Evolutionary conservation across 2,888 invertebrate genomes (phyloP), one percentile per base, ranked within the genome.

Genomic region (Colostygia pectinataria): DNA sequence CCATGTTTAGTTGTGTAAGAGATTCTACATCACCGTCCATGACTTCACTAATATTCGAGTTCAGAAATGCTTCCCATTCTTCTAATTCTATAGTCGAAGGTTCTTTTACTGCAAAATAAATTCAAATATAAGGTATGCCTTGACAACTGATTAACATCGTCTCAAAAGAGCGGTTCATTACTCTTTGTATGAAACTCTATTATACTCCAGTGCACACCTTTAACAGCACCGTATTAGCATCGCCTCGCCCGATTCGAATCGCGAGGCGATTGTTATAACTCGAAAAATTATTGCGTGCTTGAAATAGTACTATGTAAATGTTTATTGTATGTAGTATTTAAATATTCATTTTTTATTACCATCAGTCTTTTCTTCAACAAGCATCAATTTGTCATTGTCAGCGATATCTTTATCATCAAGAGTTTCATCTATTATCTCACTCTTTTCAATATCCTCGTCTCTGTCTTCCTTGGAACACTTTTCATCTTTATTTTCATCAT

Each of bases 11-110:
- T 71, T 96, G 95, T 12, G 93, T 92, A 2, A 96, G 82, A 1
- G 95, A 95, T 61, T 93, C 94, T 9, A 95, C 90, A 77, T 96
- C 96, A 0, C 95, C 95, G 45, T 93, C 93, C 85, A 96, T 93
- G 8, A 96, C 92, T 88, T 97, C 97, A 73, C 94, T 94, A 78
- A 96, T 95, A 9, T 95, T 95, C 7, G 93, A 93, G 66, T 95
- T 93, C 0, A 97, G 80, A 77, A 97, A 97, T 0, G 94, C 96
- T 55, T 96, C 90, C 97, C 96, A 97, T 79, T 97, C 97, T 57
- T 97, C 96, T 59, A 95, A 92, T 76, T 97, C 96, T 51, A 96
- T 94, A 2, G 95, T 93, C 1, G 92, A 91, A 31, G 92, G 92
- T 65, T 87, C 87, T 61, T 84, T 86, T 6, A 76, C 88, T 90